Evolutionary conservation across 1,140 invertebrate genomes (phyloP).

Genomic region (Globodera ellingtonae): DNA sequence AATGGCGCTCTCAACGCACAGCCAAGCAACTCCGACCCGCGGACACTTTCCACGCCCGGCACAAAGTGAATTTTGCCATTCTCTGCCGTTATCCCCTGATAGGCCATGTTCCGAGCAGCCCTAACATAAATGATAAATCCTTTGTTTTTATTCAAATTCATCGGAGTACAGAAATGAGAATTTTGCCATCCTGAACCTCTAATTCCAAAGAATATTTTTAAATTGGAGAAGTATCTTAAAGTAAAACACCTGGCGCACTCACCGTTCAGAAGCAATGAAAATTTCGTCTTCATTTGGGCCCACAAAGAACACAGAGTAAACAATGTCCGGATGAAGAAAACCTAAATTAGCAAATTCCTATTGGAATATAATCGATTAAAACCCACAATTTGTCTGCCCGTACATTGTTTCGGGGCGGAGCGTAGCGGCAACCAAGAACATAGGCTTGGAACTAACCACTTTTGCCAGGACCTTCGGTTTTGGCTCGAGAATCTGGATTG

Average conservation of each 20-base stretch:
- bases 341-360: constrained; percentile 71
- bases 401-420: constrained; percentile 99
- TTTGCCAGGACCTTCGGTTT: constrained; percentile 44
- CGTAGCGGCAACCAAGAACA: constrained; percentile 93
- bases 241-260: not conserved
- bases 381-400: constrained; percentile 78
- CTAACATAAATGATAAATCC: not conserved
- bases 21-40: constrained; percentile 74
- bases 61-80: constrained; percentile 78
- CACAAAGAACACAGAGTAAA: constrained; percentile 65
- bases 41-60: constrained; percentile 69
- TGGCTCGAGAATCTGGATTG: constrained; percentile 72
- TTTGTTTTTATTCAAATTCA: not conserved
- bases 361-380: not conserved
- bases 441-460: constrained; percentile 65
- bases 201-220: too few relatives aligned
- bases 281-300: constrained; percentile 73
- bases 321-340: constrained; percentile 92
- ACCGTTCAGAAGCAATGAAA: constrained; percentile 81
- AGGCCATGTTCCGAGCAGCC: constrained; percentile 90
- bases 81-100: constrained; percentile 83
- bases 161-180: too few relatives aligned
- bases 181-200: too few relatives aligned
- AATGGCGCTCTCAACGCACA: constrained; percentile 80
- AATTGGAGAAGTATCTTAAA: too few relatives aligned